Evolutionary conservation across 2,888 invertebrate species (phyloP), one percentile per base, ranked within the genome.

Genomic region (Shargacucullia verbasci): DNA sequence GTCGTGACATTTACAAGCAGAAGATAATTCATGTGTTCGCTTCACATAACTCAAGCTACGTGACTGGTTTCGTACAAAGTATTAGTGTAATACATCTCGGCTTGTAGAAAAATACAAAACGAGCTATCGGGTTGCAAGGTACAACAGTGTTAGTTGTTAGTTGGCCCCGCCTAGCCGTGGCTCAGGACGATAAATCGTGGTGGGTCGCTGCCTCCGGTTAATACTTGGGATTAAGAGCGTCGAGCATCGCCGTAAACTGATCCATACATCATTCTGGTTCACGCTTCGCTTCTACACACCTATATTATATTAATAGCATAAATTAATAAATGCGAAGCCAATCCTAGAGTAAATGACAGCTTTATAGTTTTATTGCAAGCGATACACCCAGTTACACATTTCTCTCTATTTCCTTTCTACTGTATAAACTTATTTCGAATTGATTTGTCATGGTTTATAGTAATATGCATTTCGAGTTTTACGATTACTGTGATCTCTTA

Each of bases 151-250:
- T 81, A 81, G 77, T 81, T 84, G 86, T 82, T 81, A 74, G 74
- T 70, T 66, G 67, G 80, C 80, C 77, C 79, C 79, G 82, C 82
- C 85, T 81, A 78, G 81, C 72, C 79, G 81, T 78, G 82, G 76
- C 78, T 67, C 47, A 70, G 65, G 76, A 81, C 85, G 79, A 89
- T 90, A 89, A 89, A 90, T 89, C 85, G 78, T 81, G 68, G 67
- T 67, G 73, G 84, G 82, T 83, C 81, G 82, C 71, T 81, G 84
- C 84, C 85, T 80, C 83, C 80, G 81, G 83, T 82, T 87, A 87
- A 89, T 87, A 81, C 87, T 76, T 50, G 46, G 85, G 86, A 88
- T 90, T 90, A 90, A 82, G 79, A 86, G 80, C 83, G 82, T 79
- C 82, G 83, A 85, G 84, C 81, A 82, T 80, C 79, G 80, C 70